Evolutionary conservation across 2,113 vertebrate species (phyloP).

Genomic region (Oxygymnocypris stewartii): DNA sequence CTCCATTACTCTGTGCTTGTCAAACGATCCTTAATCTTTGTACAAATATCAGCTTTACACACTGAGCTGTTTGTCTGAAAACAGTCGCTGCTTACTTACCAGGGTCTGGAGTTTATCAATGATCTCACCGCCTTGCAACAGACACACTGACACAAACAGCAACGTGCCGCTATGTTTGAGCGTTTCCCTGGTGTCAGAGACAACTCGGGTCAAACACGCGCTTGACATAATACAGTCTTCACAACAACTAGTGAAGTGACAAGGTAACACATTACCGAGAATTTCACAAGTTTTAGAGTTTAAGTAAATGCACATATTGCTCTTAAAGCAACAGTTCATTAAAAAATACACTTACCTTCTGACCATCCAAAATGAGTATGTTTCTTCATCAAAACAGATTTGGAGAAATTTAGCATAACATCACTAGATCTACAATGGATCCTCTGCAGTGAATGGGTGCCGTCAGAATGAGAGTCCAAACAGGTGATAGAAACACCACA

Average conservation of each 20-base stretch:
- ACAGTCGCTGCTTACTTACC: constrained; percentile 65
- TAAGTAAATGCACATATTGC: not conserved
- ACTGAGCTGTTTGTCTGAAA: constrained; percentile 74
- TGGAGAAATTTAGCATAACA: not conserved
- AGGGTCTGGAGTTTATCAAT: constrained; percentile 75
- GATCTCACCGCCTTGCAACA: constrained; percentile 65
- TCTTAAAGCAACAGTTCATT: not conserved
- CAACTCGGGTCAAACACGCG: not conserved
- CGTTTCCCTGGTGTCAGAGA: constrained; percentile 14
- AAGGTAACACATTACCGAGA: not conserved
- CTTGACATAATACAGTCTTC: constrained; percentile 13
- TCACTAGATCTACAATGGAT: not conserved
- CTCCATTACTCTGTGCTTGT: constrained; percentile 74
- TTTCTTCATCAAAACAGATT: no score
- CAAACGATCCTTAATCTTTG: constrained; percentile 76
- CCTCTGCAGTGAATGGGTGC: not conserved
- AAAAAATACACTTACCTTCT: not conserved
- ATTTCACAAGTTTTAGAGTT: not conserved
- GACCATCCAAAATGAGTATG: not conserved
- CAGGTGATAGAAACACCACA: no score
- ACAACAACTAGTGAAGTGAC: not conserved
- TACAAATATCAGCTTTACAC: constrained; percentile 79
- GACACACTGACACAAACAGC: constrained; percentile 52
- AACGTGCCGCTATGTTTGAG: constrained; percentile 50
- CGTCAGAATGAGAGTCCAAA: not conserved